A percentile compares a stretch with the other conserved stretches of the same genome.
phyloP scores from a whole-genome alignment of 2,888 invertebrate genomes.

The Platycheirus albimanus region DNA sequence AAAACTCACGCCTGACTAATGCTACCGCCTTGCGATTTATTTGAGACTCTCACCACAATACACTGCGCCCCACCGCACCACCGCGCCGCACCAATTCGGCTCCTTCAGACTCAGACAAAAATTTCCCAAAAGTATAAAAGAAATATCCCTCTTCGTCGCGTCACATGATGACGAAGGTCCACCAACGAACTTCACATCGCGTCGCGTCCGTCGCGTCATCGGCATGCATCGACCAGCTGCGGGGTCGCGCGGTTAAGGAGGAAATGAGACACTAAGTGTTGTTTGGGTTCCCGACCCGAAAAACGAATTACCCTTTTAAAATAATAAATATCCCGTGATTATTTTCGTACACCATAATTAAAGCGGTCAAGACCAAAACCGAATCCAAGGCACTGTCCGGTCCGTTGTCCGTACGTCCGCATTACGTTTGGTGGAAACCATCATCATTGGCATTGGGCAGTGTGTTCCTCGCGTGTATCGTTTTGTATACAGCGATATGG shows the following conservation, averaged over 20 bases:
- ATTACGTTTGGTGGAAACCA: constrained; percentile 6
- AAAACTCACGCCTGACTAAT: constrained; percentile 74
- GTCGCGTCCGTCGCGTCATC: constrained; percentile 3
- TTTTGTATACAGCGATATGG: constrained; percentile 69
- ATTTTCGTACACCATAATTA: constrained; percentile 75
- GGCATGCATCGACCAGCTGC: neutral
- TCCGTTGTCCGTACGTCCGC: too few species aligned
- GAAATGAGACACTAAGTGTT: constrained; percentile 70
- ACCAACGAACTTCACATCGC: too few species aligned
- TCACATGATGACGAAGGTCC: too few species aligned
- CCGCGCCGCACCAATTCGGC: too few species aligned
- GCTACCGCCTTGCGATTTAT: constrained; percentile 71
- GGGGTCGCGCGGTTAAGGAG: neutral
- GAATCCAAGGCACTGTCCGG: neutral
- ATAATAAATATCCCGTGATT: constrained; percentile 74
- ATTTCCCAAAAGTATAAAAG: constrained; percentile 45
- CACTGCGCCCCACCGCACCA: too few species aligned
- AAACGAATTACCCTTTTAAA: constrained; percentile 74
- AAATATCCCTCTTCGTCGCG: constrained; percentile 21
- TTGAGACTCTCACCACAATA: constrained; percentile 44
- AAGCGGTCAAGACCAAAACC: constrained; percentile 61
- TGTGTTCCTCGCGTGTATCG: constrained; percentile 71
- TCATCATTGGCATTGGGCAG: constrained; percentile 36
- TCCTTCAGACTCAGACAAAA: constrained; percentile 27
- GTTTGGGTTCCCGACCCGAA: constrained; percentile 74